Base-by-base conservation (phyloP, 2,888 invertebrate species). In the Mythimna albipuncta region DNA sequence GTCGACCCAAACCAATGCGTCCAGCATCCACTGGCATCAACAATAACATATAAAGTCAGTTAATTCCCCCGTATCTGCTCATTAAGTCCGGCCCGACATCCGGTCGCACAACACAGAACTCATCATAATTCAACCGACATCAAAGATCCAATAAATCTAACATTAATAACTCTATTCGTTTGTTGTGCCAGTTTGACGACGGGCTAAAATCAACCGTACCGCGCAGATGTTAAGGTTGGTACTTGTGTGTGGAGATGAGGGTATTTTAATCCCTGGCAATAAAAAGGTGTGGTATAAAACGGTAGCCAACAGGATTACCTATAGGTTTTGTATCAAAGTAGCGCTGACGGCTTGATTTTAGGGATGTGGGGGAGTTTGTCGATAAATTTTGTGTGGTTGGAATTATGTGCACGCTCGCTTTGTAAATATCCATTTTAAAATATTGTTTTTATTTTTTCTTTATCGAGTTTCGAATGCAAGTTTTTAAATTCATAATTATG, bases 301-400 rank as follows among this genome's bases (percentile, higher is more conserved):
- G 94, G 95, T 95, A 95, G 95, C 95, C 91, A 90, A 92, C 92
- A 92, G 93, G 93, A 94, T 94, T 94, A 94, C 90, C 90, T 91
- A 87, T 91, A 91, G 89, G 90, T 90, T 91, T 91, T 92, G 93
- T 93, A 91, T 91, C 90, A 90, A 91, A 89, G 89, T 87, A 90
- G 90, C 90, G 92, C 89, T 92, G 92, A 92, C 90, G 91, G 87
- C 84, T 87, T 89, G 86, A 79, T 69, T 74, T 75, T 90, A 90
- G 89, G 55, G 89, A 80, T 84, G 91, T 64, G 67, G 10, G 21
- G 64, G 13, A 64, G 72, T 77, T 84, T 76, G 58, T 85, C 85
- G 86, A 87, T 75, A 11, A 0, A 10, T 11, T 9, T 11, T 16
- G 21, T 58, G 6, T 4, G n/a, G 19, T 47, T 50, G 3, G 10